Conservation (phyloP, 2,797 vertebrate species). For the Parauchenoglanis punctatus region DNA sequence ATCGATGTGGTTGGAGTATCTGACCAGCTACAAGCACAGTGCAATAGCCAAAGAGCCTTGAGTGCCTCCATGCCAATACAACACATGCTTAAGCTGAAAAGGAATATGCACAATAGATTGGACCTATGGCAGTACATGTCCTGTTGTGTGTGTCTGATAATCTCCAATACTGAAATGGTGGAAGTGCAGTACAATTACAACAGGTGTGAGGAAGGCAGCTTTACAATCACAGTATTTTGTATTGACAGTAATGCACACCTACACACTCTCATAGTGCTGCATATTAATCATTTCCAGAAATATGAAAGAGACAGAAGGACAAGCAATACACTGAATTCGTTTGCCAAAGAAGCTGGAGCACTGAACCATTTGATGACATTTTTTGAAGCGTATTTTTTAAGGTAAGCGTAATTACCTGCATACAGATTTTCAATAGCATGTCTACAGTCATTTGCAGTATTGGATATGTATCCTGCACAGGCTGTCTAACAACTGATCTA, state of each 20-base stretch:
- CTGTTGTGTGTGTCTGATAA: neutral
- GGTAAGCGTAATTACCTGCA: conserved; percentile 20
- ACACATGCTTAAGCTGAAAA: neutral
- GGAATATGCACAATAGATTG: neutral
- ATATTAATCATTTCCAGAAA: conserved; percentile 29
- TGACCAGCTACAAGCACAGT: neutral
- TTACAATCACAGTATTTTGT: neutral
- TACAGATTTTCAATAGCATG: conserved; percentile 22
- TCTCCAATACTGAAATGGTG: neutral
- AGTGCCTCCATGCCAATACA: neutral
- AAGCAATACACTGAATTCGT: neutral
- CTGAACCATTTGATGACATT: neutral
- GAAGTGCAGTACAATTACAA: neutral
- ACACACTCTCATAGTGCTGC: neutral
- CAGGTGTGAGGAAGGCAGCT: conserved; percentile 1
- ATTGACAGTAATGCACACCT: neutral
- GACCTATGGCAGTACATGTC: neutral
- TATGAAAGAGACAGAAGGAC: neutral
- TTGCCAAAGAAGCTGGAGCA: neutral
- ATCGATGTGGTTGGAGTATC: neutral
- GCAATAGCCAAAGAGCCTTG: neutral
- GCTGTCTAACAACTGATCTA: neutral
- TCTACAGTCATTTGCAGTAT: neutral
- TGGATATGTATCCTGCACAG: neutral
- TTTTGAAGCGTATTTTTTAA: neutral